Evolutionary conservation across 2,113 vertebrate genomes (phyloP), one percentile per base, ranked within the genome.

Genomic region (Isichthys henryi): DNA sequence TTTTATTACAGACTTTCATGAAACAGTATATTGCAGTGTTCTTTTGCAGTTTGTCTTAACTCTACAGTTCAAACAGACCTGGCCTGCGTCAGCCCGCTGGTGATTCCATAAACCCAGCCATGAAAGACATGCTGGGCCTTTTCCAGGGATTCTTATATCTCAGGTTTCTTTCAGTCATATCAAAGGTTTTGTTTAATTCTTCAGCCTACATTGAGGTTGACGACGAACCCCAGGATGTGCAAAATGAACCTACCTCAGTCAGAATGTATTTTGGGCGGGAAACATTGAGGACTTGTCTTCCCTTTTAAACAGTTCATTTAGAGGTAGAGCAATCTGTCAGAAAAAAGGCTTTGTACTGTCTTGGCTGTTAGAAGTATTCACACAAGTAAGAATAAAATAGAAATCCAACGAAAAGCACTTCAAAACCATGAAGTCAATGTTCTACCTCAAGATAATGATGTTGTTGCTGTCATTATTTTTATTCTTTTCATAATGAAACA

Each of bases 371-470:
- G 89, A 91, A 93, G 56, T 93, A 92, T 88, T 93, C 94, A 93
- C 93, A 93, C 93, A 93, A 93, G 94, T 80, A 92, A 92, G 88
- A 93, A 93, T 91, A 13, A 90, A 92, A 92, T 90, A 62, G 89
- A 93, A 93, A 95, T 96, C 95, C 96, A 96, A 92, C 96, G 94
- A 96, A 93, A 97, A 97, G 97, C 95, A 97, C 97, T 97, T 97
- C 97, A 96, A 97, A 96, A 97, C 96, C 95, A 96, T 97, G 96
- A 98, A 97, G 97, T 97, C 94, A 96, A 97, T 97, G 93, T 95
- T 98, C 98, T 99, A 99, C 98, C 98, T 99, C 98, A 98, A 96
- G 96, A 95, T 94, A 94, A 87, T 62, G 56, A 58, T 89, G 77
- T 90, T 88, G 53, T 86, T 66, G 74, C 88, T 89, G 56, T 94